Evolutionary conservation across 2,888 invertebrate species (phyloP), one percentile per base, ranked within the genome.

Genomic region (Tanypteryx hageni): DNA sequence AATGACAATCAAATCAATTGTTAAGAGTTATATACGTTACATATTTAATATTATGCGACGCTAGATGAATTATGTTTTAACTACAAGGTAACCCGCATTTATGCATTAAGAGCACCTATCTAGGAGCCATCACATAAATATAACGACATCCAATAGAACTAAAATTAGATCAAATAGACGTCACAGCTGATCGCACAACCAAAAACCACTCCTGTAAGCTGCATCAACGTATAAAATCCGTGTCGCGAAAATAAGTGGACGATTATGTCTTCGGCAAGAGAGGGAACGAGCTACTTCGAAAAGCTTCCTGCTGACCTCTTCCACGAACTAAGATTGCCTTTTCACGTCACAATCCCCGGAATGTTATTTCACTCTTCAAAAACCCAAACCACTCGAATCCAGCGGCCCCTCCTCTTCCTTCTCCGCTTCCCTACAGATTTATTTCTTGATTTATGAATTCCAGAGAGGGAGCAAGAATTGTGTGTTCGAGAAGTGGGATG

Each of bases 381-480:
- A 44, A 44, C 44, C 44, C 44, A 44, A 44, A 44, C 44, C 44
- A 3, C 44, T 44, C 44, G 3, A 44, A 44, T 44, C 44, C 44
- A 44, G 44, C 18, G 5, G 44, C 44, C 44, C 44, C n/a, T 68
- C 27, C 11, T 22, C 10, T n/a, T 22, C 22, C 22, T n/a, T 22
- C 68, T 27, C 76, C 11, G 11, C 76, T 27, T 76, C 76, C 76
- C 76, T 27, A 27, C 22, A 76, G 76, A 76, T 76, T 76, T 76
- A 27, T 76, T 76, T 76, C 76, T 76, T 76, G 76, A 76, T 76
- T 76, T 76, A 76, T 76, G 76, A 76, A 76, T 76, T 76, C 76
- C 76, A 44, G 44, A 44, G 44, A 44, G 44, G 44, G 44, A 44
- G 5, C 44, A 44, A 44, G 44, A 44, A 44, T 44, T 44, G 44